Base-by-base conservation (phyloP, 2,113 vertebrate species). In the Acinonyx jubatus region DNA sequence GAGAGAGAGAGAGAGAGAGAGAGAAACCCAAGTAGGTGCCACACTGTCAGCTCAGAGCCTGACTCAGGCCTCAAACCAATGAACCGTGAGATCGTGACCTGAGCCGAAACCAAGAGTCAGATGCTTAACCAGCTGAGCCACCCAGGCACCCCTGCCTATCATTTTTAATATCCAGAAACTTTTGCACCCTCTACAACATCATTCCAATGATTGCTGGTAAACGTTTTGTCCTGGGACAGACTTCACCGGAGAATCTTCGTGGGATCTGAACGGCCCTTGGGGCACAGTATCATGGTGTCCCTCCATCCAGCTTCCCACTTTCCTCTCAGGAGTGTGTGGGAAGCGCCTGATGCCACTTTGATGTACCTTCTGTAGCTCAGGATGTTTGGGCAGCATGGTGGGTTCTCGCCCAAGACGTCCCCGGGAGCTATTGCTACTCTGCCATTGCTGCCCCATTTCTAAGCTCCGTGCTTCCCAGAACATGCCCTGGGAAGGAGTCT, bases 341-440 rank as follows among this genome's bases (percentile, higher is more conserved):
- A 18, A 27, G 45, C 1, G 1, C 36, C 23, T 29, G 21, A 41
- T 11, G 14, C 57, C 41, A 18, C 6, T 41, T 1, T 1, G 45
- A 18, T 41, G 81, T 0, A 11, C 23, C 3, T 63, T 41, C 25
- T 9, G 8, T 29, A 1, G 0, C 15, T 41, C 23, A 61, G 55
- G 14, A 25, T 11, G 25, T 4, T 2, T 6, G 21, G 57, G 14
- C 2, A 3, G 2, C 15, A 3, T 7, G 10, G 2, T 10, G 15
- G 14, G 23, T 18, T 38, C 81, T 41, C 38, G 18, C 55, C 36
- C 36, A 83, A 36, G 13, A 4, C 23, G 36, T 21, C 25, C 33
- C 21, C 1, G 27, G 80, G 7, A 18, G 25, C 36, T 5, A 3
- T 23, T 15, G 25, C 14, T 38, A 8, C 3, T 12, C 25, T 19